Percentiles rank a stretch among this genome's conserved stretches.
These are phyloP conservation scores for Muricea muricata DNA, from an alignment of 92 coral and sea anemone genomes.

Conservation along the genomic window DNA sequence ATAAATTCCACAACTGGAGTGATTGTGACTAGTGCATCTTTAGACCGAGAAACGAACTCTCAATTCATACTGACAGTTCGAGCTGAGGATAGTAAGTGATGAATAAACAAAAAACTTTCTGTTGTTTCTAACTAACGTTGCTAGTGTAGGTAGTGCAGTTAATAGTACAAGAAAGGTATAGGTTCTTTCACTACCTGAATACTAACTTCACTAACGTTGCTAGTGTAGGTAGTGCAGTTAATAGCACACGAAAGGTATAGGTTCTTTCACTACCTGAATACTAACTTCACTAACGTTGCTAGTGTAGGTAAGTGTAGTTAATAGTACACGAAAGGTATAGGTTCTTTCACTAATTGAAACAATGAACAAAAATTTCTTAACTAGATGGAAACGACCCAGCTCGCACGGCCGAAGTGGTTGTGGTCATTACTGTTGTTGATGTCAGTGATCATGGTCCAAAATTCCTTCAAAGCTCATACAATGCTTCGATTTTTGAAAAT, in stretches of 20 bases:
- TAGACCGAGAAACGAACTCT: conserved; percentile 79
- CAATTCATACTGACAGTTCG: conserved; percentile 79
- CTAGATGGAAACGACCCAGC: conserved; percentile 78
- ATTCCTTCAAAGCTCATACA: conserved; percentile 79
- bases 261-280: too few species aligned
- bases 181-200: too few species aligned
- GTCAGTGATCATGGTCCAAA: conserved; percentile 82
- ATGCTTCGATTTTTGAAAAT: conserved; percentile 84
- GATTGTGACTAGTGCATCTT: conserved; percentile 76
- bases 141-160: too few species aligned
- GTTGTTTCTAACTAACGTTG: neutral
- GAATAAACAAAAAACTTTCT: neutral
- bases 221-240: too few species aligned
- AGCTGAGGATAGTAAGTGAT: conserved; percentile 63
- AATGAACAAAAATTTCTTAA: too few species aligned
- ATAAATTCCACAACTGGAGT: conserved; percentile 73
- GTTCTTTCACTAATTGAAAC: too few species aligned
- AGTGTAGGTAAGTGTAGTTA: too few species aligned
- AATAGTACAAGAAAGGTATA: too few species aligned
- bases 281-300: too few species aligned
- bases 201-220: too few species aligned
- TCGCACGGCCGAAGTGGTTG: conserved; percentile 83
- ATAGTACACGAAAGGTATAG: too few species aligned
- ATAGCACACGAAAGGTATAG: too few species aligned
- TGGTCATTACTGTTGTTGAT: conserved; percentile 75